phyloP scores from a whole-genome alignment of 2,888 invertebrate species.

The Ceriagrion tenellum region DNA sequence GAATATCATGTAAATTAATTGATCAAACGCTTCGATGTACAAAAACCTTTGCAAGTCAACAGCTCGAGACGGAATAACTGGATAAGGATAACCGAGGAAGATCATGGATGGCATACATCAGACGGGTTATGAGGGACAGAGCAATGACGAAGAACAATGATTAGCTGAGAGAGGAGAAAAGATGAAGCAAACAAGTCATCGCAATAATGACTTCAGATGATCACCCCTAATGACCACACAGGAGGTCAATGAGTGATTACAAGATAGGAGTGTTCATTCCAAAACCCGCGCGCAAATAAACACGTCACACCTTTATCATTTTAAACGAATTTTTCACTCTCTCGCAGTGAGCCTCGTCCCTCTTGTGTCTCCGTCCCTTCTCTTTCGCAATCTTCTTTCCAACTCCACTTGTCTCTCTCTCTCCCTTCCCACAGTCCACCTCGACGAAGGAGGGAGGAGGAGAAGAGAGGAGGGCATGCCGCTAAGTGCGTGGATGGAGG shows the following conservation, averaged over 20 bases:
- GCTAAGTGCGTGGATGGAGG: neutral
- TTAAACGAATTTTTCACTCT: no score
- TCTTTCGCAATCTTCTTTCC: neutral
- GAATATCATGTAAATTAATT: no score
- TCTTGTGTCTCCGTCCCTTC: neutral
- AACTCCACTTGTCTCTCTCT: neutral
- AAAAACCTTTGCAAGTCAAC: no score
- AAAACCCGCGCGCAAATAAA: no score
- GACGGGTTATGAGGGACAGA: neutral
- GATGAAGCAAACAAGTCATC: neutral
- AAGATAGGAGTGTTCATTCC: no score
- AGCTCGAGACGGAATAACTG: neutral
- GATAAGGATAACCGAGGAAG: neutral
- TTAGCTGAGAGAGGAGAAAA: neutral
- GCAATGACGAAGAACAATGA: neutral
- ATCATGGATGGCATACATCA: neutral
- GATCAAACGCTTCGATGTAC: no score
- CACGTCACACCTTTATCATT: no score
- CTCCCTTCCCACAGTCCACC: neutral
- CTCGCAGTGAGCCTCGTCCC: no score
- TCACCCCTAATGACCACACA: no score
- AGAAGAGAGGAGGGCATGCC: neutral
- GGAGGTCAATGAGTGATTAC: no score
- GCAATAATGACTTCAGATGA: no score
- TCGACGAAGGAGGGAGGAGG: neutral